Base-by-base conservation (phyloP, 2,113 vertebrate species). In the Ammodytes dubius region DNA sequence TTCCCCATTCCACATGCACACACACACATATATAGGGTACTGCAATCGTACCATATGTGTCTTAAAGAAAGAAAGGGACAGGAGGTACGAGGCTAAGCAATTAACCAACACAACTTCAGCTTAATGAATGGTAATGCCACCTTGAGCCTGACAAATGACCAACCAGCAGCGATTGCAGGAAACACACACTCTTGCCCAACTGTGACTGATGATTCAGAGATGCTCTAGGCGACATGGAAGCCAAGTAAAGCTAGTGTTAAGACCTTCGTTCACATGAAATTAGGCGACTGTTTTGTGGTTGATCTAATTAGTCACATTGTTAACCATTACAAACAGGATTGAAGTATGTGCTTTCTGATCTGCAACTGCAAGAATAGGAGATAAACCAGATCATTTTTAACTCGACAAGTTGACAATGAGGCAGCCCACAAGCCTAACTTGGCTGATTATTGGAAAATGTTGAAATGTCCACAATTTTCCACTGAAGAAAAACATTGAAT, bases 51-150 rank as follows among this genome's bases (percentile, higher is more conserved):
- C 63, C 19, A 45, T 58, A 61, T 47, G 17, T 47, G 60, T 61
- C 54, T 17, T n/a, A 10, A 70, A 39, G 43, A 53, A 52, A 73
- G 57, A 11, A 39, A 52, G 15, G 45, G 11, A 72, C 7, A 60
- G n/a, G 57, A 7, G 56, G 47, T 67, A 60, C 60, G 82, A 77
- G 45, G 43, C 54, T 46, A 8, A 17, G 37, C 47, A 85, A 72
- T 85, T 74, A 74, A 79, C 45, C 14, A 81, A 63, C 47, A 75
- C 17, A 70, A 76, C 46, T 58, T 65, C 15, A 77, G 56, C 52
- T 46, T 70, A 45, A 74, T 85, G 43, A 61, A 72, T 43, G 39
- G 50, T 49, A 72, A 87, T 70, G 37, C 49, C 58, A 75, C 56
- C 78, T 83, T 19, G 49, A 80, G 66, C 76, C 57, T 35, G 61